Conservation (phyloP, 2,797 vertebrate species). For the Chlorospingus semifuscus region DNA sequence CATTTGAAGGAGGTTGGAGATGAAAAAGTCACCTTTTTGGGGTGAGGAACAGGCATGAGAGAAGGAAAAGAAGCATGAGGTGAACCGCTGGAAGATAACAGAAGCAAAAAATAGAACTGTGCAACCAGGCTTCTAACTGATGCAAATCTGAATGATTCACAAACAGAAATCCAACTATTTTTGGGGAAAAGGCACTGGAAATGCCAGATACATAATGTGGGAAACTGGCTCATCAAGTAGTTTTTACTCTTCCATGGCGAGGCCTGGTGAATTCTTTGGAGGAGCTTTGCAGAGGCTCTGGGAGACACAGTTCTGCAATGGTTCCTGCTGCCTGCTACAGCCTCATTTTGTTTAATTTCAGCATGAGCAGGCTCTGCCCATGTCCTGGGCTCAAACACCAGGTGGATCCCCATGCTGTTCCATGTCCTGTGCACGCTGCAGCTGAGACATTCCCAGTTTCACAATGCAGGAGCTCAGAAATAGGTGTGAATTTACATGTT, state of each 20-base stretch:
- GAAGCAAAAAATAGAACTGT: not conserved
- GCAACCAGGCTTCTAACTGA: not conserved
- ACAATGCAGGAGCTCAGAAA: slow-evolving; percentile 62
- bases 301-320: not conserved
- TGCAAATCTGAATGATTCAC: not conserved
- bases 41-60: not conserved
- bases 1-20: not conserved
- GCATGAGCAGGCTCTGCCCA: not conserved
- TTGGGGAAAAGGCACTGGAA: not conserved
- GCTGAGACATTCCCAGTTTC: slow-evolving; percentile 54
- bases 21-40: not conserved
- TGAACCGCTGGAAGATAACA: not conserved
- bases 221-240: not conserved
- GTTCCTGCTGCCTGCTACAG: not conserved
- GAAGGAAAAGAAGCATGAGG: not conserved
- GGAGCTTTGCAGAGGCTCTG: not conserved
- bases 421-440: not conserved
- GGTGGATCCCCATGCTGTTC: not conserved
- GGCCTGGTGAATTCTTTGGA: not conserved
- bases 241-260: not conserved
- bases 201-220: not conserved
- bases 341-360: not conserved
- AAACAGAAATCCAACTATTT: not conserved
- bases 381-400: slow-evolving; percentile 28
- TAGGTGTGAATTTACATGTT: slow-evolving; percentile 69